Percentiles rank a stretch among this genome's conserved stretches.
phyloP scores from a whole-genome alignment of 2,113 vertebrate species.

The Lontra canadensis region DNA sequence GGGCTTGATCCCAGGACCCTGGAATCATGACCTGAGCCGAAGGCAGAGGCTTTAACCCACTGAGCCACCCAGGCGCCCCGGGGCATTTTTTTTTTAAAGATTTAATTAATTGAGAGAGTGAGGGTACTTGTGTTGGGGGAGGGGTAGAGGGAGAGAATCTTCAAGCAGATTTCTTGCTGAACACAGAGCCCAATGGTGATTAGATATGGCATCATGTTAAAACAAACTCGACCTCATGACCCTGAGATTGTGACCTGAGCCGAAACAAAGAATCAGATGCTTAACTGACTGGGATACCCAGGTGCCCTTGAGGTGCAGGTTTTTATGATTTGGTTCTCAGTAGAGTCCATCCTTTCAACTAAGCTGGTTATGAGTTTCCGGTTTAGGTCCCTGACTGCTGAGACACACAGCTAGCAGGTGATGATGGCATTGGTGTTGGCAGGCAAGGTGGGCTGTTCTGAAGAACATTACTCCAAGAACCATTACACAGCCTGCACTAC shows the following conservation, averaged over 20 bases:
- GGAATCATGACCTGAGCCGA: too few relatives aligned
- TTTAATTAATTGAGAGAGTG: background rate
- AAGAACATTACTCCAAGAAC: background rate
- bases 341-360: background rate
- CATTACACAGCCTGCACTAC: background rate
- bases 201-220: too few relatives aligned
- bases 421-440: background rate
- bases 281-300: background rate
- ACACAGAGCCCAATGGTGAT: background rate
- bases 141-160: background rate
- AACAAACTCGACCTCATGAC: background rate
- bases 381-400: background rate
- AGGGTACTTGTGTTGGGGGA: background rate
- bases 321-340: background rate
- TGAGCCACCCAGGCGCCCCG: too few relatives aligned
- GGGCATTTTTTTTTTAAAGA: background rate
- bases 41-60: too few relatives aligned
- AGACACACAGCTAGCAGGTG: background rate
- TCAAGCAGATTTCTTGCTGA: background rate
- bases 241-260: background rate
- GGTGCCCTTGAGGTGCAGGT: background rate
- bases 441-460: background rate
- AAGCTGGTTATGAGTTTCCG: background rate
- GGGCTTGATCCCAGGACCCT: too few relatives aligned
- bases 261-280: background rate